Conservation (phyloP, 2,888 invertebrate species). For the Ophioninae sp. region DNA sequence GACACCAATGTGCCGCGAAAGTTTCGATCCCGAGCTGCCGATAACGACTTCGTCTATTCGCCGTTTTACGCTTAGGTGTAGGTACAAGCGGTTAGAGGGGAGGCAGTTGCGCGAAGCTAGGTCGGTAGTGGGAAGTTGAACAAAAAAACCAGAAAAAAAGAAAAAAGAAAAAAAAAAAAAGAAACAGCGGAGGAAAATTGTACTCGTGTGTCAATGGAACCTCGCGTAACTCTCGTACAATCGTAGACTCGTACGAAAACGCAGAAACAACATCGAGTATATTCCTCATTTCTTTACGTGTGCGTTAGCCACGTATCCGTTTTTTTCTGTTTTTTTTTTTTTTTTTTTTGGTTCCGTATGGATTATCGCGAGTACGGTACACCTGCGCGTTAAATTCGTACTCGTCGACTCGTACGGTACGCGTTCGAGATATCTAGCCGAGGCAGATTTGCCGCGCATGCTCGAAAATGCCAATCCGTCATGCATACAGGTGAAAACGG, state of each 20-base stretch:
- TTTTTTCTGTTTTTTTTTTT: too few relatives aligned
- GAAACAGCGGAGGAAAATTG: conserved; percentile 4
- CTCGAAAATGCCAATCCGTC: conserved; percentile 15
- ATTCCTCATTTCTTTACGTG: conserved; percentile 10
- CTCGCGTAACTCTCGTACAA: too few relatives aligned
- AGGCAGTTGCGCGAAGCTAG: too few relatives aligned
- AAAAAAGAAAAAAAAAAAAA: not conserved
- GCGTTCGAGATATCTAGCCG: conserved; percentile 9
- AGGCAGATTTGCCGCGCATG: conserved; percentile 28
- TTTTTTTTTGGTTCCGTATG: too few relatives aligned
- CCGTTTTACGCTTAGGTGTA: not conserved
- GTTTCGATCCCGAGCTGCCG: conserved; percentile 19
- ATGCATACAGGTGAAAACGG: conserved; percentile 11
- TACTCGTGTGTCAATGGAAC: conserved; percentile 26
- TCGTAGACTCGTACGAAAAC: too few relatives aligned
- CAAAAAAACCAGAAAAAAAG: too few relatives aligned
- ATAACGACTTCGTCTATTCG: conserved; percentile 26
- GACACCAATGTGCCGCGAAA: not conserved
- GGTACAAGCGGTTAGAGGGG: too few relatives aligned
- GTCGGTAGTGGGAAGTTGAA: not conserved
- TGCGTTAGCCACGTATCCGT: not conserved
- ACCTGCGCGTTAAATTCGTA: not conserved
- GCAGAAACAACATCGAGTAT: conserved; percentile 21
- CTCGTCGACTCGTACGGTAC: not conserved
- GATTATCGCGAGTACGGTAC: not conserved